Percentiles rank a stretch among this genome's conserved stretches.
phyloP scores from a whole-genome alignment of 2,113 vertebrate genomes.

The Melanotaenia duboulayi region DNA sequence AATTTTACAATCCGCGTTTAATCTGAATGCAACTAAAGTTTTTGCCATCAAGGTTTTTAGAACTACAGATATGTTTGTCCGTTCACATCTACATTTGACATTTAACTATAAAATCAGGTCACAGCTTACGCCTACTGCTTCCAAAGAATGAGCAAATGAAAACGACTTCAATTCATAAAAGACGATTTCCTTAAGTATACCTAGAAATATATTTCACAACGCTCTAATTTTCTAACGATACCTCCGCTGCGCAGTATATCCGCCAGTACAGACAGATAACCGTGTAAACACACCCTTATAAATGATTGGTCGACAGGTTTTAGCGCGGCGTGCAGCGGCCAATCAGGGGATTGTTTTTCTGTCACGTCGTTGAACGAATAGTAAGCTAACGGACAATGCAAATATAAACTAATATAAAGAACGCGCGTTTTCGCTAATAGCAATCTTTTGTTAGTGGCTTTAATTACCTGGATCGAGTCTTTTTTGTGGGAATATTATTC shows the following conservation, averaged over 20 bases:
- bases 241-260: constrained; percentile 44
- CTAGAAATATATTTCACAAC: not conserved
- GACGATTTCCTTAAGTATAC: not conserved
- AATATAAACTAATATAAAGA: constrained; percentile 72
- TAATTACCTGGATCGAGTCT: not conserved
- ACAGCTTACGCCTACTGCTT: too few species aligned
- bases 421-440: not conserved
- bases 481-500: not conserved
- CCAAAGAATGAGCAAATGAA: too few species aligned
- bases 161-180: not conserved
- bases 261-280: not conserved
- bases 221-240: not conserved
- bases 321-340: constrained; percentile 78
- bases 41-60: too few species aligned
- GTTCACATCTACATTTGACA: too few species aligned
- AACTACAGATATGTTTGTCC: too few species aligned
- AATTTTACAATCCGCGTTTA: too few species aligned
- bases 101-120: too few species aligned
- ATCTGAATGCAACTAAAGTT: too few species aligned
- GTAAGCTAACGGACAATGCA: constrained; percentile 76
- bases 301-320: constrained; percentile 76
- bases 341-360: constrained; percentile 82
- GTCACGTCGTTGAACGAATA: constrained; percentile 66
- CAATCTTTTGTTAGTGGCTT: not conserved
- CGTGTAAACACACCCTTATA: constrained; percentile 63